These are phyloP conservation scores for Nemotelus pantherinus DNA, from an alignment of 2,888 invertebrate genomes.

Conservation along the genomic window DNA sequence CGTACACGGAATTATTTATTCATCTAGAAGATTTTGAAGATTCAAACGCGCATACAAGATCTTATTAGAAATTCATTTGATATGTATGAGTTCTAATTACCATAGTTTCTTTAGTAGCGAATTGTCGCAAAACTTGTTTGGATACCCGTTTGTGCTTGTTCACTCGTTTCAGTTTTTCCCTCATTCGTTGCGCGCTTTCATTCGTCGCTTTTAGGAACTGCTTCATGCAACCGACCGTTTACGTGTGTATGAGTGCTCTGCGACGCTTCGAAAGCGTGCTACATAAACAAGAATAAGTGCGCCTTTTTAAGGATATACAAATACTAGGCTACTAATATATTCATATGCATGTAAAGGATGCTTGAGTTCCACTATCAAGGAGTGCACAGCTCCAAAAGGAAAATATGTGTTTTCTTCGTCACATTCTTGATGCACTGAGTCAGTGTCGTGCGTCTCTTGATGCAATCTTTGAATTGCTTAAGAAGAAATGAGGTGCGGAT, in stretches of 20 bases:
- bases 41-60: constrained; percentile 41
- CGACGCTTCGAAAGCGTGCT: constrained; percentile 33
- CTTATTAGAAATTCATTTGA: constrained; percentile 49
- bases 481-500: too few species aligned
- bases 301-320: constrained; percentile 46
- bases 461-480: not conserved
- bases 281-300: constrained; percentile 37
- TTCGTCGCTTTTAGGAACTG: not conserved
- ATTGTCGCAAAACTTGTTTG: constrained; percentile 24
- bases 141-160: constrained; percentile 26
- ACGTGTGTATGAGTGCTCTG: not conserved
- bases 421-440: not conserved
- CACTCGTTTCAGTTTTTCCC: constrained; percentile 22
- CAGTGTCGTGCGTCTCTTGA: not conserved
- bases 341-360: constrained; percentile 46
- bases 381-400: constrained; percentile 21
- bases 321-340: constrained; percentile 48
- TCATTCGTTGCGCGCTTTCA: not conserved
- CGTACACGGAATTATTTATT: constrained; percentile 21
- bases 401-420: constrained; percentile 20
- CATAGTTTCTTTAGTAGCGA: constrained; percentile 46
- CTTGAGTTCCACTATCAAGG: constrained; percentile 24
- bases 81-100: constrained; percentile 49
- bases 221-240: not conserved
- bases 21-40: constrained; percentile 24